phyloP scores from a whole-genome alignment of 2,797 vertebrate species.

The Australoheros facetus region DNA sequence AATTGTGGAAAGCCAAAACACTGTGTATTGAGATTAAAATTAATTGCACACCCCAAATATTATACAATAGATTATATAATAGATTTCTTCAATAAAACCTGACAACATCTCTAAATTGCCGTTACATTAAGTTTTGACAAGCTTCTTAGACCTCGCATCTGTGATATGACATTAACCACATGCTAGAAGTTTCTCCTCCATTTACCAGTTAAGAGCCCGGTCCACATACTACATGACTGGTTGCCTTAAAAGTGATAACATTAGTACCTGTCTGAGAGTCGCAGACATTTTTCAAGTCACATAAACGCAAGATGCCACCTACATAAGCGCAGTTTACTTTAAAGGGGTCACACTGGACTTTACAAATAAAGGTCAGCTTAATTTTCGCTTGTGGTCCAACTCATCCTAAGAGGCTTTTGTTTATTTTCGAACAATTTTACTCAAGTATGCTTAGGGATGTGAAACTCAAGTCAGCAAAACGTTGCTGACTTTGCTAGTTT shows the following conservation, averaged over 20 bases:
- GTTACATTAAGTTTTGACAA: background rate
- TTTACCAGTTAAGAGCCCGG: background rate
- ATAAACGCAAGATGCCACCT: background rate
- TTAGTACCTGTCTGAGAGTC: too few relatives aligned
- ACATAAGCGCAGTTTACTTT: background rate
- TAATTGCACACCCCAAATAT: background rate
- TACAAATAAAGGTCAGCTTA: background rate
- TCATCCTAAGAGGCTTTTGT: background rate
- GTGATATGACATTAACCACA: accelerated
- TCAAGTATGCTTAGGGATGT: background rate
- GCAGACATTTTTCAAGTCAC: background rate
- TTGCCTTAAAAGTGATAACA: background rate
- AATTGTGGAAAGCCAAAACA: background rate
- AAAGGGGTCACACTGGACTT: background rate
- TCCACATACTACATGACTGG: background rate
- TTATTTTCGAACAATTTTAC: background rate
- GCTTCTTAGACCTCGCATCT: background rate
- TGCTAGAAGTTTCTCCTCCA: background rate
- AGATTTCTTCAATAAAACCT: too few relatives aligned
- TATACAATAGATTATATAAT: background rate
- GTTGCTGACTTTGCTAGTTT: too few relatives aligned
- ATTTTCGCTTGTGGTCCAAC: background rate
- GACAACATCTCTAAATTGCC: background rate
- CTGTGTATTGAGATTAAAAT: background rate
- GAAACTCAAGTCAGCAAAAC: too few relatives aligned